Conservation (phyloP, 2,888 invertebrate species). For the Brachyopa scutellaris region DNA sequence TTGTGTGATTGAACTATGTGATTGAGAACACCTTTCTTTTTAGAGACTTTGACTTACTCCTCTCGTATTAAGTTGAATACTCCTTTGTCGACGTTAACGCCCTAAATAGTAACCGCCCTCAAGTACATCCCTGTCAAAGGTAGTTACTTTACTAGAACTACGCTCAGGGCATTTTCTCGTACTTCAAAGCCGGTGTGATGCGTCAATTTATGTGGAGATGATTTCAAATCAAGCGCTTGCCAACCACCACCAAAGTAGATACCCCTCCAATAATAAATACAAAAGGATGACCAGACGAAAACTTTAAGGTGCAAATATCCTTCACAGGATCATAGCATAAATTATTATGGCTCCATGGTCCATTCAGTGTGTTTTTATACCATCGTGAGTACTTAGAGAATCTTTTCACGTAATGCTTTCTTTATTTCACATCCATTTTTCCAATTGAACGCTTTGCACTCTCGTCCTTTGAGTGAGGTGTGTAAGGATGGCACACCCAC, state of each 20-base stretch:
- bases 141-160: constrained; percentile 22
- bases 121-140: background rate
- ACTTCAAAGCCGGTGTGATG: constrained; percentile 30
- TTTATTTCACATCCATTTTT: constrained; percentile 62
- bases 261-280: background rate
- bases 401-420: constrained; percentile 67
- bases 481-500: background rate
- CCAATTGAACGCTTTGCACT: constrained; percentile 68
- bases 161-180: constrained; percentile 17
- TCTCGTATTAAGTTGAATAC: too few relatives aligned
- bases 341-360: constrained; percentile 26
- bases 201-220: constrained; percentile 60
- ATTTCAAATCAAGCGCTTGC: constrained; percentile 24
- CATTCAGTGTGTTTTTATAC: too few relatives aligned
- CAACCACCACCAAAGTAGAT: background rate
- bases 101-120: too few relatives aligned
- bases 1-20: too few relatives aligned
- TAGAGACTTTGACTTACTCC: too few relatives aligned
- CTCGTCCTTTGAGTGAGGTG: constrained; percentile 17
- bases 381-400: constrained; percentile 54
- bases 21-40: too few relatives aligned
- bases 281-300: constrained; percentile 57
- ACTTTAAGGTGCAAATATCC: constrained; percentile 55
- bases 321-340: constrained; percentile 55
- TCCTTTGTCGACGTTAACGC: too few relatives aligned